phyloP scores from a whole-genome alignment of 1,140 invertebrate species.

The Plutomurus gul region DNA sequence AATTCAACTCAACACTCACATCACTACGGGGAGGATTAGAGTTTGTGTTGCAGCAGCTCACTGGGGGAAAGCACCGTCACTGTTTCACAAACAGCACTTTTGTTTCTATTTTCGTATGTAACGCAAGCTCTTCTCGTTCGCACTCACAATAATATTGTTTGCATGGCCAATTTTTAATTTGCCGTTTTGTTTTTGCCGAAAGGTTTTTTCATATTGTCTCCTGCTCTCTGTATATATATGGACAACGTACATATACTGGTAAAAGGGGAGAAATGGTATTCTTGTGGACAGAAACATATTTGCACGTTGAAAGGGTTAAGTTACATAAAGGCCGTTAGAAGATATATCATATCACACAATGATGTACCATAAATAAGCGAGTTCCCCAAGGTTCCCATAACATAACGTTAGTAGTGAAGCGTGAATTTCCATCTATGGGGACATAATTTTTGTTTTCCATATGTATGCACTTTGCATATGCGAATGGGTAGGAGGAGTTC shows the following conservation, averaged over 20 bases:
- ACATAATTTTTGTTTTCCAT: slow-evolving; percentile 8
- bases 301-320: not conserved
- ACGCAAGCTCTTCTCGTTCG: too few species aligned
- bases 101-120: too few species aligned
- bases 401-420: not conserved
- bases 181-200: not conserved
- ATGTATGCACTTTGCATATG: slow-evolving; percentile 25
- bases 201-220: slow-evolving; percentile 4
- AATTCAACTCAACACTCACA: too few species aligned
- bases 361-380: not conserved
- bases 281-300: not conserved
- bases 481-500: slow-evolving; percentile 11
- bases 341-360: not conserved
- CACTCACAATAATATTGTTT: not conserved
- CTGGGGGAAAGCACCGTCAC: too few species aligned
- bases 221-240: too few species aligned
- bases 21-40: not conserved
- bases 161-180: not conserved
- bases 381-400: not conserved
- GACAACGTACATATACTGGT: too few species aligned
- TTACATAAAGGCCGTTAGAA: not conserved
- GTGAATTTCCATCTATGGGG: not conserved
- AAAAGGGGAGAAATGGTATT: slow-evolving; percentile 4
- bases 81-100: too few species aligned
- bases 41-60: too few species aligned